Conservation (phyloP, 2,113 vertebrate genomes). For the Girardinichthys multiradiatus region DNA sequence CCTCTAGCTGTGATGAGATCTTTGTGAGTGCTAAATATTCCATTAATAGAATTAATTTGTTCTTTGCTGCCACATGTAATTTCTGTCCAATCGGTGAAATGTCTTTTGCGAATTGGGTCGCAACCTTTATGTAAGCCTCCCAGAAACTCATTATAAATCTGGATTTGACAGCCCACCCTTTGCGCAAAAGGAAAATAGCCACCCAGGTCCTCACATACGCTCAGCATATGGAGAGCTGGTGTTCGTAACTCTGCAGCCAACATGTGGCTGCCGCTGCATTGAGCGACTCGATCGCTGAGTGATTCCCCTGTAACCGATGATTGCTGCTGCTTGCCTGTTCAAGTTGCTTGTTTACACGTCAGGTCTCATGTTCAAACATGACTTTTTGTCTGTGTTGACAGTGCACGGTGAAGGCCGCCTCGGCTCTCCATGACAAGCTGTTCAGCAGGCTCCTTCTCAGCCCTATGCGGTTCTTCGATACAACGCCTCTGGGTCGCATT, state of each 20-base stretch:
- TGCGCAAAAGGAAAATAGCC: slow-evolving; percentile 1
- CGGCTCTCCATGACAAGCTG: slow-evolving; percentile 82
- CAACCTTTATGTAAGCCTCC: slow-evolving; percentile 61
- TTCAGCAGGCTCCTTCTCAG: slow-evolving; percentile 79
- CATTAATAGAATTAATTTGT: slow-evolving; percentile 75
- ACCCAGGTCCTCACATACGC: slow-evolving; percentile 24
- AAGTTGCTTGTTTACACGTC: slow-evolving; percentile 55
- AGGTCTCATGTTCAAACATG: slow-evolving; percentile 36
- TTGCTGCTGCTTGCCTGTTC: slow-evolving; percentile 49
- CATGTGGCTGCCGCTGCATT: slow-evolving; percentile 20
- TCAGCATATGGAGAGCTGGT: slow-evolving; percentile 26
- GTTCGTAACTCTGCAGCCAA: slow-evolving; percentile 28
- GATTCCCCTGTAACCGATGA: slow-evolving; percentile 24
- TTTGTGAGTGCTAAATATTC: slow-evolving; percentile 72
- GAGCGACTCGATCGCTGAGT: background rate
- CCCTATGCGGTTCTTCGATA: slow-evolving; percentile 85
- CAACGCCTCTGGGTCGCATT: slow-evolving; percentile 84
- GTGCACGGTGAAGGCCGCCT: slow-evolving; percentile 82
- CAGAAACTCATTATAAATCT: slow-evolving; percentile 64
- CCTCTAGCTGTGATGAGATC: slow-evolving; percentile 70
- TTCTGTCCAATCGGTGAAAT: slow-evolving; percentile 64
- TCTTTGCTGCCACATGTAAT: slow-evolving; percentile 72
- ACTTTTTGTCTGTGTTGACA: slow-evolving; percentile 66
- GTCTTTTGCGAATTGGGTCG: slow-evolving; percentile 51
- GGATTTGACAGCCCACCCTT: slow-evolving; percentile 61